Conservation (phyloP, 2,797 vertebrate genomes). For the Kryptolebias ocellatus region DNA sequence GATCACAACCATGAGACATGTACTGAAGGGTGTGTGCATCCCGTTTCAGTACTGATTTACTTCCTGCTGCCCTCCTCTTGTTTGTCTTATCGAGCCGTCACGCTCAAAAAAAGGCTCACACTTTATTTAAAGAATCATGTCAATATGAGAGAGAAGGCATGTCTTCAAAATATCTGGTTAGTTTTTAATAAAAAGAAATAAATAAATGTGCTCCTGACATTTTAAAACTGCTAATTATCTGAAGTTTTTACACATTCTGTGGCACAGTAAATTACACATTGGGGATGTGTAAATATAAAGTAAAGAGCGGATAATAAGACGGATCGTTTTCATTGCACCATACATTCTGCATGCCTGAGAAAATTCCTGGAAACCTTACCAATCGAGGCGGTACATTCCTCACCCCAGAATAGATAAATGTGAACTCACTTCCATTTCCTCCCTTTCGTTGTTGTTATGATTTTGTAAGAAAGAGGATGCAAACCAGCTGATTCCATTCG, state of each 20-base stretch:
- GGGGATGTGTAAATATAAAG: neutral
- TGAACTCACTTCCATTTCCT: conserved; percentile 7
- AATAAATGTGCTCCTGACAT: neutral
- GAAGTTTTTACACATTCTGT: neutral
- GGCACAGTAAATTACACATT: conserved; percentile 3
- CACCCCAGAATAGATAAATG: conserved; percentile 19
- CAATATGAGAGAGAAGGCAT: neutral
- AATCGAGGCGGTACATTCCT: conserved; percentile 6
- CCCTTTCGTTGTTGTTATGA: conserved; percentile 17
- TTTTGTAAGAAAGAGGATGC: no score
- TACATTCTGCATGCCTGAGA: conserved; percentile 15
- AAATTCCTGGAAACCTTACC: conserved; percentile 15
- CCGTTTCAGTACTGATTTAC: neutral
- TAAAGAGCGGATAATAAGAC: conserved; percentile 1
- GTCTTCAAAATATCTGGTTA: neutral
- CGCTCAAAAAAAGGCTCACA: neutral
- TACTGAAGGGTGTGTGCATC: no score
- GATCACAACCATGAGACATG: no score
- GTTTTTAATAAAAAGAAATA: neutral
- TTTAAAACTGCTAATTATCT: neutral
- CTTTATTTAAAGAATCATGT: neutral
- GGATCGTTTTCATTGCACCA: conserved; percentile 3
- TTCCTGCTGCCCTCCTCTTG: neutral
- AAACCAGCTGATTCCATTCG: no score
- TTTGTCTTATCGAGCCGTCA: neutral